Base-by-base conservation (phyloP, 2,888 invertebrate genomes). In the Lepidochitona cinerea region DNA sequence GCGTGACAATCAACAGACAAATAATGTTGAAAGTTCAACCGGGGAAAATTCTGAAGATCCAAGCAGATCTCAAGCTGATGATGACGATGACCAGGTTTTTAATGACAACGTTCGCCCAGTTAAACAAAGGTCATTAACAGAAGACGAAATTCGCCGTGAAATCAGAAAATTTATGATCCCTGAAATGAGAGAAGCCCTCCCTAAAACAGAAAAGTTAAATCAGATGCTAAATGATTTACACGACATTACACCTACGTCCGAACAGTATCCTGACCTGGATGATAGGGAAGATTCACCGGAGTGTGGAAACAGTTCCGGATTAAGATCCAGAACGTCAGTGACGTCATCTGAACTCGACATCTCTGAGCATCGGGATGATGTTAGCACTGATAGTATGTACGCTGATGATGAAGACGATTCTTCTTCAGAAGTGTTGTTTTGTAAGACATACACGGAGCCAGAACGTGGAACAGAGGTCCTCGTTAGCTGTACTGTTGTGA, bases 311-410 rank as follows among this genome's bases (percentile, higher is more conserved):
- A 29, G 59, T 4, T 59, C 59, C 29, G 59, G 59, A 14, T 3
- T 59, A 26, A 1, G 59, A 14, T 59, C 59, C 26, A 32, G 37
- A 66, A 66, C 66, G 12, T 68, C 72, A 9, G 35, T 72, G 12
- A 87, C 87, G 4, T 86, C 86, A 70, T 85, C 85, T 0, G 87
- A 87, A 49, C 78, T 87, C 37, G 87, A 87, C 72, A 79, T 83
- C n/a, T 87, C 87, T 0, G 87, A 87, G 68, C 81, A 81, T 23
- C 77, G 83, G 23, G 85, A 85, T 75, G 85, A 86, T 68, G 79
- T 80, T 41, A 85, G 85, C 72, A 84, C 85, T 0, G 85, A 85
- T 69, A 84, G 83, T 52, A 82, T 85, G 82, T 81, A 84, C 41
- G 87, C 87, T 9, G 87, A 87, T 64, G 87, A 87, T 71, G 87